A percentile compares a stretch with the other conserved stretches of the same genome.
Conservation (phyloP, 2,797 vertebrate genomes). For the Gastrophryne carolinensis region DNA sequence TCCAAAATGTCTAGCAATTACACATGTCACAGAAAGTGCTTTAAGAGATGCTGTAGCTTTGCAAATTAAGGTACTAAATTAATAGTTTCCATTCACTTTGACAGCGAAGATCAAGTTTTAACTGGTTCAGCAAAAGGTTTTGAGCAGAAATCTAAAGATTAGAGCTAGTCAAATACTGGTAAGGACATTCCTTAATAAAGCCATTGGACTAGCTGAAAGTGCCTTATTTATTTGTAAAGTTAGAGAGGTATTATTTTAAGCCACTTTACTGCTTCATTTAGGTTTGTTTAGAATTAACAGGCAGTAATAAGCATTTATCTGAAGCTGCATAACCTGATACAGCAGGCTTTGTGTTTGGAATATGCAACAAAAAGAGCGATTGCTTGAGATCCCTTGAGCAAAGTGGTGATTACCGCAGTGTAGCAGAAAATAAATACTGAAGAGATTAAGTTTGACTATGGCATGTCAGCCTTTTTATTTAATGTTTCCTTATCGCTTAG, state of each 20-base stretch:
- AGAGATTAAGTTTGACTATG: conserved; percentile 48
- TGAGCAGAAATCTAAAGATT: no score
- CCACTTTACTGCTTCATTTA: neutral
- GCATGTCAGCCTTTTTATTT: conserved; percentile 49
- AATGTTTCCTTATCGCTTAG: conserved; percentile 41
- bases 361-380: conserved; percentile 26
- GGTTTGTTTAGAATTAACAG: neutral
- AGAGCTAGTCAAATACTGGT: neutral
- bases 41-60: no score
- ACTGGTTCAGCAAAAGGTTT: no score
- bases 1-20: no score
- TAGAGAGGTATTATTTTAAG: no score
- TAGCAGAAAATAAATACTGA: conserved; percentile 48
- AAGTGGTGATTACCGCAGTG: conserved; percentile 47
- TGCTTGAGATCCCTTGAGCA: conserved; percentile 41
- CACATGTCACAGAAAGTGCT: no score
- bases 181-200: neutral
- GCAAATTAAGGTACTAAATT: no score
- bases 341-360: conserved; percentile 10
- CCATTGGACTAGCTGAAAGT: neutral
- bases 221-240: neutral
- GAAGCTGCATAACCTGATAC: conserved; percentile 13
- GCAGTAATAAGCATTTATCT: neutral
- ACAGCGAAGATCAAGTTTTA: no score
- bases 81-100: no score